These are phyloP conservation scores for Terebella lapidaria DNA, from an alignment of 2,888 invertebrate genomes.

Conservation along the genomic window DNA sequence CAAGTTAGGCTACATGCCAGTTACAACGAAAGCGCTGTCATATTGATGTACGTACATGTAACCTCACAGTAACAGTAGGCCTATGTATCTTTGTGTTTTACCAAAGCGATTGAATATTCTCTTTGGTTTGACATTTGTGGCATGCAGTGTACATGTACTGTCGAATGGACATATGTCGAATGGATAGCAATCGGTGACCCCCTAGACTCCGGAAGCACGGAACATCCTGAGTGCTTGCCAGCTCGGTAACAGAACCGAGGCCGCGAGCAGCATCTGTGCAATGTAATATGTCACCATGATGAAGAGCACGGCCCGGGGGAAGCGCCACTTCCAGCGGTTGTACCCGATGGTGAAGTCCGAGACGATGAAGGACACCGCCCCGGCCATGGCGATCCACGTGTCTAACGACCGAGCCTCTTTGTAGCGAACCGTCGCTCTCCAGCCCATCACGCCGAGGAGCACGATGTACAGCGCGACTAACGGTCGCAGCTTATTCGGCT, in stretches of 20 bases:
- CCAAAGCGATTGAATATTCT: no score
- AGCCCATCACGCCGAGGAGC: not conserved
- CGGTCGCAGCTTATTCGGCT: not conserved
- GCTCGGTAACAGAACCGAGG: not conserved
- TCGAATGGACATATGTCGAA: no score
- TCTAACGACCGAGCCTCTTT: not conserved
- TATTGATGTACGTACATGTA: no score
- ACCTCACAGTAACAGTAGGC: no score
- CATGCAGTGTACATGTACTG: no score
- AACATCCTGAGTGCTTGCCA: not conserved
- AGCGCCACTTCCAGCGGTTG: not conserved
- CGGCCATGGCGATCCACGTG: not conserved
- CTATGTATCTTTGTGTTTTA: no score
- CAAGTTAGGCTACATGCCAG: no score
- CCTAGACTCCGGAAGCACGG: not conserved
- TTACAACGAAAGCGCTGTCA: no score
- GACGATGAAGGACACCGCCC: not conserved
- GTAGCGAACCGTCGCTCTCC: not conserved
- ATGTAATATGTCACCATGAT: not conserved
- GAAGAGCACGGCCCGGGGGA: not conserved
- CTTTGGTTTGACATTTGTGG: no score
- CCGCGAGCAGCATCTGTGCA: not conserved
- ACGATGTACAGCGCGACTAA: not conserved
- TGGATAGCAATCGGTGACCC: no score
- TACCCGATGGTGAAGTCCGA: not conserved